Conservation (phyloP, 2,797 vertebrate species). For the Periparus ater region DNA sequence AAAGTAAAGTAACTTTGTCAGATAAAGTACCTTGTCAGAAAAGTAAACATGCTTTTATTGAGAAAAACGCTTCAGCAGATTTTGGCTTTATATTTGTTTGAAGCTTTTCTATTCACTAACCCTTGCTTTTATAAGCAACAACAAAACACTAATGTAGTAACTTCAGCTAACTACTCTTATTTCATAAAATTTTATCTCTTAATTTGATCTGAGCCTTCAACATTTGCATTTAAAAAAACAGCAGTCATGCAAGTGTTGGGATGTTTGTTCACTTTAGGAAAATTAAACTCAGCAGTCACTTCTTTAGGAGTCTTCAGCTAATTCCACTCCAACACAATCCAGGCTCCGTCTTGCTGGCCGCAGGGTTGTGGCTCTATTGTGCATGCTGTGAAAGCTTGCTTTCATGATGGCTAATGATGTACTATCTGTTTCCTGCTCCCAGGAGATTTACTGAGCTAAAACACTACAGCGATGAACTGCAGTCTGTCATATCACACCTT, state of each 20-base stretch:
- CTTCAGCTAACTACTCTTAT: not conserved
- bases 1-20: not conserved
- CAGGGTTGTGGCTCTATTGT: constrained; percentile 16
- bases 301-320: constrained; percentile 37
- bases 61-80: not conserved
- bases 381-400: constrained; percentile 31
- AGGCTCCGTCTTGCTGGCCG: not conserved
- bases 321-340: not conserved
- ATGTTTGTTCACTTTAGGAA: not conserved
- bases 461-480: constrained; percentile 93
- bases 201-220: not conserved
- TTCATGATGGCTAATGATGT: constrained; percentile 61
- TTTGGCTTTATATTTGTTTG: not conserved
- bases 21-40: not conserved
- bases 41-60: not conserved
- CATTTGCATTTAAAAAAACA: not conserved
- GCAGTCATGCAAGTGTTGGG: not conserved
- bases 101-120: not conserved
- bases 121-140: not conserved
- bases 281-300: not conserved
- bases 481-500: constrained; percentile 94
- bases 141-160: not conserved
- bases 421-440: constrained; percentile 65
- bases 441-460: constrained; percentile 94
- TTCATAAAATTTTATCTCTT: not conserved